These are phyloP conservation scores for Varanus komodoensis DNA, from an alignment of 2,113 vertebrate genomes.

Conservation along the genomic window DNA sequence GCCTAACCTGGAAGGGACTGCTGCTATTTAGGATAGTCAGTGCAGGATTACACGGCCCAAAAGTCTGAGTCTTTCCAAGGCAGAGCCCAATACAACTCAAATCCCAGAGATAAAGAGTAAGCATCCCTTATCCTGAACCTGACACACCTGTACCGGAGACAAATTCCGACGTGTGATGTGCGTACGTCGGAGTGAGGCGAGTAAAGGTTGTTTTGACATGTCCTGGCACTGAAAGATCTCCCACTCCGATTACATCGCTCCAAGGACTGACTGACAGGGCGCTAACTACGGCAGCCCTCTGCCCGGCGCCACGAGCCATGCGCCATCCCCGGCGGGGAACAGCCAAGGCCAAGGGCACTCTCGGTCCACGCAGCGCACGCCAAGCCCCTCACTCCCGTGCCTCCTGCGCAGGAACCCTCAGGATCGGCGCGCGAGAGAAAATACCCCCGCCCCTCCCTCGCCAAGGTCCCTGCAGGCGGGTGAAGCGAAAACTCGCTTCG, in stretches of 20 bases:
- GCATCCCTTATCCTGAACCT: neutral
- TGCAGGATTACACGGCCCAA: neutral
- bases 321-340: rapidly evolving
- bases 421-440: neutral
- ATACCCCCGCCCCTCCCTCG: rapidly evolving
- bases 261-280: neutral
- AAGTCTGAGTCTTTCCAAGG: neutral
- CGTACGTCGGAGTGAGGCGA: neutral
- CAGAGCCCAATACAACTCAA: neutral
- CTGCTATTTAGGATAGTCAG: neutral
- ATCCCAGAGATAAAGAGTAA: neutral
- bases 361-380: neutral
- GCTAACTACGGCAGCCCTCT: neutral
- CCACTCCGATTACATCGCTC: neutral
- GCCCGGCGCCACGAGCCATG: rapidly evolving
- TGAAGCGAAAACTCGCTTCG: neutral
- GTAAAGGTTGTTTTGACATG: neutral
- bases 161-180: neutral
- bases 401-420: neutral
- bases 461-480: rapidly evolving
- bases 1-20: neutral
- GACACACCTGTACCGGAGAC: neutral
- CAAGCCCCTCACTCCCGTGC: neutral
- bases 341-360: rapidly evolving
- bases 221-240: neutral